A percentile compares a stretch with the other conserved stretches of the same genome.
These are phyloP conservation scores for Trachemys scripta DNA, from an alignment of 2,113 vertebrate genomes.

Conservation along the genomic window DNA sequence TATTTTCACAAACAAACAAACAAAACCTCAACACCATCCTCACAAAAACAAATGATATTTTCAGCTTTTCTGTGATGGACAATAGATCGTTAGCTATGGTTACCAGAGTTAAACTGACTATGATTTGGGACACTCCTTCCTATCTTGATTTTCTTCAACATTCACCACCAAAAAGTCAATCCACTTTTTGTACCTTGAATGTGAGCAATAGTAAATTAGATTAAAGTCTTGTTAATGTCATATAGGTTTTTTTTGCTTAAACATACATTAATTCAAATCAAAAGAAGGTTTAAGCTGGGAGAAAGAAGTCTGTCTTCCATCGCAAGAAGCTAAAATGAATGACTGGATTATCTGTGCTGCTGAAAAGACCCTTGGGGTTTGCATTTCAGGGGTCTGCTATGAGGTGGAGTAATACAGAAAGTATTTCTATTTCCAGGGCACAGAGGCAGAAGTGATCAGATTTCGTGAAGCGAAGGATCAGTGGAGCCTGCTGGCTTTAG, in stretches of 20 bases:
- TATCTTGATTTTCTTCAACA: rapidly evolving
- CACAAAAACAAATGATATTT: not conserved
- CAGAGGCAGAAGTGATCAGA: not conserved
- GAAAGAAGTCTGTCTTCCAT: rapidly evolving
- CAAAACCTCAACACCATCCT: not conserved
- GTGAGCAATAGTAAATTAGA: not conserved
- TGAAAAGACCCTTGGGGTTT: not conserved
- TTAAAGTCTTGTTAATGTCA: rapidly evolving
- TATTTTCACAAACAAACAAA: not conserved
- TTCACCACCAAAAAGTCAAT: not conserved
- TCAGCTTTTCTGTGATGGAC: not conserved
- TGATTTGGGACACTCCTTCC: rapidly evolving
- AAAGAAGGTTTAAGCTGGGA: not conserved
- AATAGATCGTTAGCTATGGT: not conserved
- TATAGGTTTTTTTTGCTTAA: rapidly evolving
- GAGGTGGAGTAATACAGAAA: not conserved
- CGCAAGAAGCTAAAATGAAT: not conserved
- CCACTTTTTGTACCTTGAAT: not conserved
- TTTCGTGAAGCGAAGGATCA: not conserved
- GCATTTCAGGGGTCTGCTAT: not conserved
- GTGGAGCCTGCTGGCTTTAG: not conserved
- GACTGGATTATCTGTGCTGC: rapidly evolving
- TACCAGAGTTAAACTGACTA: rapidly evolving
- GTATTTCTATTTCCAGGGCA: not conserved
- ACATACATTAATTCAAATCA: rapidly evolving